A percentile compares a stretch with the other conserved stretches of the same genome.
Conservation (phyloP, 2,797 vertebrate genomes). For the Pristis pectinata region DNA sequence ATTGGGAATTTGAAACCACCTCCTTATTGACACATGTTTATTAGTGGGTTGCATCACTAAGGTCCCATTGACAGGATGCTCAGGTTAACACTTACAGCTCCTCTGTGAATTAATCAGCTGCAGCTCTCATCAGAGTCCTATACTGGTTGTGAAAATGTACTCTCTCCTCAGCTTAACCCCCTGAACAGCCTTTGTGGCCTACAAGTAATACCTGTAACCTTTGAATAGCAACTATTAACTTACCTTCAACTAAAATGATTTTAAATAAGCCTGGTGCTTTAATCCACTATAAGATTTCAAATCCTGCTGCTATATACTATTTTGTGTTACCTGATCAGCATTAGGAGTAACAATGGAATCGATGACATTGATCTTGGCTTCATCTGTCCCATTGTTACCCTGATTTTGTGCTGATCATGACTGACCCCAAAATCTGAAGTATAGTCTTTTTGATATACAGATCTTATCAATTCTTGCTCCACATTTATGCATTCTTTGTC, state of each 20-base stretch:
- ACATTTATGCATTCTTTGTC: not conserved
- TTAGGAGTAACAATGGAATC: not conserved
- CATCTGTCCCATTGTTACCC: not conserved
- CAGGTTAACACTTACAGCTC: not conserved
- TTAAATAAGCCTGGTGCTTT: not conserved
- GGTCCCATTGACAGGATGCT: not conserved
- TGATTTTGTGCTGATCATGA: not conserved
- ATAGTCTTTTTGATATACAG: not conserved
- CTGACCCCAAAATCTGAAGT: not conserved
- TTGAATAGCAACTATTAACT: not conserved
- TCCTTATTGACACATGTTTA: not conserved
- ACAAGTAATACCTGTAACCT: not conserved
- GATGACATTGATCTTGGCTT: not conserved
- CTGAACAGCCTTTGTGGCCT: not conserved
- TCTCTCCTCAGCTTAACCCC: not conserved
- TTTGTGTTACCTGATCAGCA: not conserved
- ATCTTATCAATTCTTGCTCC: not conserved
- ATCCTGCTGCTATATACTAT: not conserved
- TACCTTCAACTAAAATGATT: not conserved
- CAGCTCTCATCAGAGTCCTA: not conserved
- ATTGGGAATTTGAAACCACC: not conserved
- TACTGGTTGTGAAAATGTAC: not conserved
- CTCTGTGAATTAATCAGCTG: not conserved
- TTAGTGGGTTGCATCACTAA: not conserved
- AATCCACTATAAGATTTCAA: not conserved